Percentiles rank a stretch among this genome's conserved stretches.
These are phyloP conservation scores for Mythimna pallens DNA, from an alignment of 2,888 invertebrate species.

Conservation along the genomic window DNA sequence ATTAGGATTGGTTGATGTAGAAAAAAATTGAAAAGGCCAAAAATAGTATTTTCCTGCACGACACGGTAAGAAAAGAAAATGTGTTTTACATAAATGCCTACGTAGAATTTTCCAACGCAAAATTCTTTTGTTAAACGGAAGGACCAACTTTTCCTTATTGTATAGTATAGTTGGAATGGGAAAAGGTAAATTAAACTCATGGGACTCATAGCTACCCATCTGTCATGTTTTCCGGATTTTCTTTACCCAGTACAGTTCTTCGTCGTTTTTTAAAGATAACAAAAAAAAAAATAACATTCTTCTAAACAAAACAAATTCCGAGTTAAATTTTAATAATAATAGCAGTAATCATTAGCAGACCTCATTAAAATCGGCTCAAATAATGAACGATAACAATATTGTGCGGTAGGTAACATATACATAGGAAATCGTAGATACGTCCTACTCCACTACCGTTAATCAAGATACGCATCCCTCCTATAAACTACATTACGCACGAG, in stretches of 20 bases:
- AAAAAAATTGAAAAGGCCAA: constrained; percentile 8
- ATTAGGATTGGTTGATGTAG: constrained; percentile 21
- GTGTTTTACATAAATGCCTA: not conserved
- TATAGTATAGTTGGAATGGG: not conserved
- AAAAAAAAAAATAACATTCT: not conserved
- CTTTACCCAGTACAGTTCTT: too few relatives aligned
- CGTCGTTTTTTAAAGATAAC: not conserved
- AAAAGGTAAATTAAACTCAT: constrained; percentile 18
- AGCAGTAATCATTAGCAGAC: constrained; percentile 26
- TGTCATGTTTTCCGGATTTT: not conserved
- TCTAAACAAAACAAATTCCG: not conserved
- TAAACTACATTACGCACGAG: constrained; percentile 49
- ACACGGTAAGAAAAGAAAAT: not conserved
- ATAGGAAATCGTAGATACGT: not conserved
- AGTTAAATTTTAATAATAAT: constrained; percentile 17
- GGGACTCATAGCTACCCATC: not conserved
- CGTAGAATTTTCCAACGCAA: not conserved
- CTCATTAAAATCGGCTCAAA: constrained; percentile 41
- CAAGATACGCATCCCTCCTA: constrained; percentile 25
- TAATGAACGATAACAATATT: constrained; percentile 45
- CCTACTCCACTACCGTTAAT: constrained; percentile 8
- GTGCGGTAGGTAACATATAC: constrained; percentile 9
- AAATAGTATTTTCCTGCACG: not conserved
- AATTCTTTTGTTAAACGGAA: not conserved
- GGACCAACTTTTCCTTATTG: constrained; percentile 11